Percentiles rank a stretch among this genome's conserved stretches.
These are phyloP conservation scores for Crotalus horridus DNA, from an alignment of 2,113 vertebrate species.

Conservation along the genomic window DNA sequence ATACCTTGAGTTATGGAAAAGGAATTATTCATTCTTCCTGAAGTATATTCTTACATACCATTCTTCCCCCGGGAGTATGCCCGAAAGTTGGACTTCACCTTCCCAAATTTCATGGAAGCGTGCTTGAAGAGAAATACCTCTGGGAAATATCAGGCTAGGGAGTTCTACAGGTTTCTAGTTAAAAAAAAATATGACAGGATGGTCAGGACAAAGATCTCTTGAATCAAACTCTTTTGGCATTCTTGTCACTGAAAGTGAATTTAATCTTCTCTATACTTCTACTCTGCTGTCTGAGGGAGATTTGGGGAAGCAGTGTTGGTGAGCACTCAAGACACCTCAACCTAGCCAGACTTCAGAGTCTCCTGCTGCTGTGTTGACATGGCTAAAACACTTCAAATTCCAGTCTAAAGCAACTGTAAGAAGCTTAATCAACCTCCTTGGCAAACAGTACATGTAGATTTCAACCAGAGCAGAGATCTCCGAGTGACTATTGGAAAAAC, in stretches of 20 bases:
- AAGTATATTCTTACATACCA: not conserved
- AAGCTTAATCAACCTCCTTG: slow-evolving; percentile 1
- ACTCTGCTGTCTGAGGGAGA: not conserved
- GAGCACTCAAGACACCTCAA: too few relatives aligned
- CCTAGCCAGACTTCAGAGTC: not conserved
- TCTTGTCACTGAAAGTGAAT: not conserved
- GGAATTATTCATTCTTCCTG: not conserved
- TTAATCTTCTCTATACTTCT: not conserved
- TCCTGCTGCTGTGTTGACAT: slow-evolving; percentile 6
- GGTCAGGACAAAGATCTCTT: not conserved
- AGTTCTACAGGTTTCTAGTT: not conserved
- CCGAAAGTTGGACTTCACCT: not conserved
- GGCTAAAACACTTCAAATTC: not conserved
- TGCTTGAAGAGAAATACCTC: not conserved
- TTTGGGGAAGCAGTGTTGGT: not conserved
- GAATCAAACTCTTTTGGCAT: not conserved
- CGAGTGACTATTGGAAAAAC: not conserved
- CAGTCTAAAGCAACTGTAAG: not conserved
- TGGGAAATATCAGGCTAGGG: not conserved
- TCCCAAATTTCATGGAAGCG: not conserved
- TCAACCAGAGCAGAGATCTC: not conserved
- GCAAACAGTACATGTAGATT: not conserved
- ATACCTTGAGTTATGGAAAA: not conserved
- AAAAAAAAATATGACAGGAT: not conserved
- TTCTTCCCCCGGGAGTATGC: not conserved